Conservation (phyloP, 2,113 vertebrate species). For the Macrotis lagotis region DNA sequence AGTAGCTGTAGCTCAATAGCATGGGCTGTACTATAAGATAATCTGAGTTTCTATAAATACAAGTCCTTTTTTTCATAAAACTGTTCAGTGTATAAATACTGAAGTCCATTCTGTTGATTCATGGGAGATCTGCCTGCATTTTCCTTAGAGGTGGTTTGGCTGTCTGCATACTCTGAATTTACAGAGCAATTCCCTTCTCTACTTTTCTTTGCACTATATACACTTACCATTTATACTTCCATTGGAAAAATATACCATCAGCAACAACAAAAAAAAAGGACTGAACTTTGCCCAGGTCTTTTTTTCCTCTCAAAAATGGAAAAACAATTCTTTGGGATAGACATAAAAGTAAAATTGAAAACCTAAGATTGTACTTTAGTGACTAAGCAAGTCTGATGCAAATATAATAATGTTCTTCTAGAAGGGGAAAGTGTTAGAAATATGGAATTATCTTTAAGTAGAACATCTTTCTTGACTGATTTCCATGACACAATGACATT, state of each 20-base stretch:
- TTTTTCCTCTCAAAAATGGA: conserved; percentile 36
- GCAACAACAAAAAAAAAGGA: background rate
- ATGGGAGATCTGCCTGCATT: background rate
- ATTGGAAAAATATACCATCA: background rate
- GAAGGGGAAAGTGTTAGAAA: conserved; percentile 22
- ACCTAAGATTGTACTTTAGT: conserved; percentile 8
- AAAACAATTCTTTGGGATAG: background rate
- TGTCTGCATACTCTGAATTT: background rate
- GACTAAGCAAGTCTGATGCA: background rate
- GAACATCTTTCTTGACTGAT: conserved; percentile 65
- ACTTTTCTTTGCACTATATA: conserved; percentile 14
- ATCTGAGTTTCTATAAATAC: background rate
- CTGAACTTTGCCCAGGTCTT: background rate
- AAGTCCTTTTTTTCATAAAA: background rate
- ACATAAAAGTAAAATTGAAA: background rate
- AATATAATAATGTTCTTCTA: conserved; percentile 44
- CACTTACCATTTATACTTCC: background rate
- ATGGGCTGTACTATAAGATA: background rate
- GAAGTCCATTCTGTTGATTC: background rate
- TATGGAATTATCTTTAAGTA: conserved; percentile 52
- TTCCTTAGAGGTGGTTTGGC: background rate
- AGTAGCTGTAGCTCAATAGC: background rate
- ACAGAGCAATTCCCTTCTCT: background rate
- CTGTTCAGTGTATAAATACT: background rate
- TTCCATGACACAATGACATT: conserved; percentile 47